Evolutionary conservation across 2,113 vertebrate species (phyloP).

Genomic region (Stictonetta naevosa): DNA sequence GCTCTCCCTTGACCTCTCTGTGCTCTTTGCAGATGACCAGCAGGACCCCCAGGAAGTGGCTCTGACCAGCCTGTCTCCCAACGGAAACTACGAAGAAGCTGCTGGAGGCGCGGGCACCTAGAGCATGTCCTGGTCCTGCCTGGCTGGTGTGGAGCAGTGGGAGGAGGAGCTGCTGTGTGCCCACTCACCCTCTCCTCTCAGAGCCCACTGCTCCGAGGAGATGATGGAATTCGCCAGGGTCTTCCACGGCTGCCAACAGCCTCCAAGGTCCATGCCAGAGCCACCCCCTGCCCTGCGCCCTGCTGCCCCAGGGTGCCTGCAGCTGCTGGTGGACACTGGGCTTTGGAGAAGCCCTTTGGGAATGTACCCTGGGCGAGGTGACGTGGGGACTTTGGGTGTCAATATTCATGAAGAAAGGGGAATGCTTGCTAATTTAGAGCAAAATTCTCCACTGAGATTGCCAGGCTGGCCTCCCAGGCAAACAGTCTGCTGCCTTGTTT

Average conservation of each 20-base stretch:
- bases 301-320: accelerated
- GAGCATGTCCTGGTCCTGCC: neutral
- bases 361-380: neutral
- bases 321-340: neutral
- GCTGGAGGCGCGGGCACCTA: neutral
- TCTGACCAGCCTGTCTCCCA: constrained; percentile 65
- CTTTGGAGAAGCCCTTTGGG: neutral
- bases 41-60: constrained; percentile 66
- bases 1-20: neutral
- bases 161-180: neutral
- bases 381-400: neutral
- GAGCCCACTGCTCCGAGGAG: neutral
- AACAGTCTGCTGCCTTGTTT: neutral
- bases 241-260: neutral
- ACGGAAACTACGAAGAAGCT: constrained; percentile 60
- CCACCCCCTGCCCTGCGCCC: neutral
- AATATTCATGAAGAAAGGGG: neutral
- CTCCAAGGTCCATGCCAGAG: neutral
- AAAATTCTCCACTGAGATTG: neutral
- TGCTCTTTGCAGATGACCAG: constrained; percentile 42
- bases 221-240: neutral
- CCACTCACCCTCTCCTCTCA: neutral
- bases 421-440: neutral
- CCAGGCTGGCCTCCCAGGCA: neutral
- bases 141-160: neutral